Base-by-base conservation (phyloP, 1,140 invertebrate genomes). In the Pygmarrhopalites habei region DNA sequence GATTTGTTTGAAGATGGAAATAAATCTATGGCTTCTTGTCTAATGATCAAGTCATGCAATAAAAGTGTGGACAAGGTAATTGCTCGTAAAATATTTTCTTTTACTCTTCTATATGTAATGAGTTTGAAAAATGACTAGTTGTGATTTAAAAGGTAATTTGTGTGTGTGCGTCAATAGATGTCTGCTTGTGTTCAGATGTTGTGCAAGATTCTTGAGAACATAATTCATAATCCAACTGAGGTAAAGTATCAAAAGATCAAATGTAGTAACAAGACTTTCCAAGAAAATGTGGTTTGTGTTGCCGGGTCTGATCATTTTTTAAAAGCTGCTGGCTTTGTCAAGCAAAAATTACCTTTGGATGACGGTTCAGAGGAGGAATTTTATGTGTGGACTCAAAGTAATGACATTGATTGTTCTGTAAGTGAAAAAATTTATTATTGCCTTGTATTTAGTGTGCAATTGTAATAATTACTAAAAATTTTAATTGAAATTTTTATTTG, bases 171-270 rank as follows among this genome's bases (percentile, higher is more conserved):
- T n/a, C n/a, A n/a, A n/a, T 72, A 87, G 85, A 79, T 90, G 5
- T 83, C 85, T 56, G 79, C 82, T 5, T 92, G 93, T 73, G 81
- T 94, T 7, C 88, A 94, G 69, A 92, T 89, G 3, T 74, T 97
- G 5, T 83, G 82, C 70, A 92, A 90, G 76, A 95, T 95, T 78
- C 77, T 96, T 60, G 88, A 93, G 72, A 97, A 97, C 75, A 87
- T 96, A 23, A 80, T 93, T 15, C 83, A 83, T 19, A 82, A 93
- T 77, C 92, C 91, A 0, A 79, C 81, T 12, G 90, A 95, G 72
- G 85, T 89, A 69, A 97, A 96, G 73, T 96, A 86, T 76, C 85
- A 86, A 68, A 93, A 90, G 79, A 95, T 97, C 62, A 79, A 92
- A 64, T 82, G 89, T 77, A 83, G 82, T 2, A 97, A 95, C 76